These are phyloP conservation scores for Sphyrna mokarran DNA, from an alignment of 2,113 vertebrate species.

Conservation along the genomic window DNA sequence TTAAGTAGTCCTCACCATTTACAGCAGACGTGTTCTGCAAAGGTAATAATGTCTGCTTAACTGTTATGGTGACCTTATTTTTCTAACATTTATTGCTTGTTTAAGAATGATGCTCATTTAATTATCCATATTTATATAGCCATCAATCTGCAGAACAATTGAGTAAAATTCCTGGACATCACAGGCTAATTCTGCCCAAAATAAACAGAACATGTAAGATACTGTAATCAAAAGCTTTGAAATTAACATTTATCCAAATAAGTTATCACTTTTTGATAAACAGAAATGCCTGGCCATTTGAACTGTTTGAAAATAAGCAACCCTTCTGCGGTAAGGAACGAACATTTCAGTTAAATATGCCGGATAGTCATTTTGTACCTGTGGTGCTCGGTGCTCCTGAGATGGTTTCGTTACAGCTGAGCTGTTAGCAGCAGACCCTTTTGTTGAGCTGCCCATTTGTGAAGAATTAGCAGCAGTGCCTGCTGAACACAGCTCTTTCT, in stretches of 20 bases:
- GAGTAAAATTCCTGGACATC: not conserved
- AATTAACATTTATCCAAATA: not conserved
- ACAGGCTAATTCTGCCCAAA: not conserved
- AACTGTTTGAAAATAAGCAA: not conserved
- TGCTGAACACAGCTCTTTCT: conserved; percentile 60
- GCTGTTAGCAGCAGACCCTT: conserved; percentile 66
- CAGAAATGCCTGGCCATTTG: not conserved
- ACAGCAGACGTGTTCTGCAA: not conserved
- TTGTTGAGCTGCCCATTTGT: conserved; percentile 61
- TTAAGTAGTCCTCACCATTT: not conserved
- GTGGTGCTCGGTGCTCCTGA: conserved; percentile 83
- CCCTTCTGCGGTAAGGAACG: not conserved
- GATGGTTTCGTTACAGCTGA: conserved; percentile 72
- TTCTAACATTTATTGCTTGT: not conserved
- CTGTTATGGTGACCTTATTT: not conserved
- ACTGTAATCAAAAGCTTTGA: not conserved
- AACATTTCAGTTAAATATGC: not conserved
- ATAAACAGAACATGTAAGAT: not conserved
- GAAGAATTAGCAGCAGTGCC: conserved; percentile 52
- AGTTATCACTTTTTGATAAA: not conserved
- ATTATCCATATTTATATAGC: not conserved
- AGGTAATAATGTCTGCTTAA: not conserved
- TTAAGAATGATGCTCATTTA: not conserved
- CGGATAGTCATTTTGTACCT: conserved; percentile 53
- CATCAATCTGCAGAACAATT: not conserved